Evolutionary conservation across 2,797 vertebrate genomes (phyloP).

Genomic region (Decapterus maruadsi): DNA sequence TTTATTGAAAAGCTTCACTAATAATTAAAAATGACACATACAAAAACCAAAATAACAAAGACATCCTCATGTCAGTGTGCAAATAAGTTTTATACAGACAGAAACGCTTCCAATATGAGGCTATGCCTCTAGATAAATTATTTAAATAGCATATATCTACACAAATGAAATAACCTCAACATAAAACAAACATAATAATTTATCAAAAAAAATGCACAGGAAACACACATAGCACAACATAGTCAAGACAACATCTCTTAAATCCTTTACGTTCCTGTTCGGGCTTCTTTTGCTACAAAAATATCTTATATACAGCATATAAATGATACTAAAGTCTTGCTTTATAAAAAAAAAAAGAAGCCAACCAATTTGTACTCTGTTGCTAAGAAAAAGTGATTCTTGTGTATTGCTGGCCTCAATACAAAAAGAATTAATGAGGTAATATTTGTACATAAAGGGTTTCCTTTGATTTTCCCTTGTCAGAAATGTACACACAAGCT

Average conservation of each 20-base stretch:
- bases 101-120: constrained; percentile 94
- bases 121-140: constrained; percentile 99
- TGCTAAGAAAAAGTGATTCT: constrained; percentile 86
- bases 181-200: constrained; percentile 93
- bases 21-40: constrained; percentile 86
- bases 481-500: constrained; percentile 81
- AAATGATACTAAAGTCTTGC: constrained; percentile 91
- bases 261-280: constrained; percentile 87
- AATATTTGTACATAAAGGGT: constrained; percentile 97
- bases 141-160: constrained; percentile 99
- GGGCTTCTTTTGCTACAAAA: constrained; percentile 88
- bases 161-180: constrained; percentile 94
- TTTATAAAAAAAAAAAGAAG: constrained; percentile 79
- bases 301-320: constrained; percentile 96
- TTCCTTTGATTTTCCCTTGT: constrained; percentile 79
- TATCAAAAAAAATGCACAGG: constrained; percentile 92
- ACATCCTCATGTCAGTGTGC: constrained; percentile 97
- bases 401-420: constrained; percentile 88
- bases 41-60: constrained; percentile 87
- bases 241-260: constrained; percentile 82
- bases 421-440: constrained; percentile 97
- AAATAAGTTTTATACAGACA: constrained; percentile 99
- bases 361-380: constrained; percentile 88
- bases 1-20: constrained; percentile 93
- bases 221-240: constrained; percentile 87